These are phyloP conservation scores for Borostomias antarcticus DNA, from an alignment of 2,797 vertebrate genomes.

Conservation along the genomic window DNA sequence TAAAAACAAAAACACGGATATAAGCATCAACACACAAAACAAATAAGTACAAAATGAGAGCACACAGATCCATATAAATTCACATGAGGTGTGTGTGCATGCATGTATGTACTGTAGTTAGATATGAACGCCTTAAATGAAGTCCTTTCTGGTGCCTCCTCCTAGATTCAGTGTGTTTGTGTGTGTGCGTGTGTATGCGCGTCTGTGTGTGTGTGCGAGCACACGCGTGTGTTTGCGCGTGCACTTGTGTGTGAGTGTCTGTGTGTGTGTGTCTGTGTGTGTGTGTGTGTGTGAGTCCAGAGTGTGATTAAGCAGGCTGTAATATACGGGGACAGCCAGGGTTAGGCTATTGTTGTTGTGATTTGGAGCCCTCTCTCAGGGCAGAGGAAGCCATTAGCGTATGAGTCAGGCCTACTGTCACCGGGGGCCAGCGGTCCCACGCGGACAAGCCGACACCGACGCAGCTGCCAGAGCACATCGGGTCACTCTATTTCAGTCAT, in stretches of 20 bases:
- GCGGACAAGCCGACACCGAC: no score
- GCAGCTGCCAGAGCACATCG: background rate
- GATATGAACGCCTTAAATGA: no score
- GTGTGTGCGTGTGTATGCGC: background rate
- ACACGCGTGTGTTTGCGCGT: background rate
- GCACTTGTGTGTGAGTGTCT: background rate
- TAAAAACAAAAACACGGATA: no score
- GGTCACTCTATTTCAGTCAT: background rate
- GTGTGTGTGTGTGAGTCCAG: background rate
- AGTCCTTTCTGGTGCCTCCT: no score
- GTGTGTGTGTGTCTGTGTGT: background rate
- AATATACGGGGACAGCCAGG: slow-evolving; percentile 17
- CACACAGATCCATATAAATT: no score
- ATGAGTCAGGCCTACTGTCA: slow-evolving; percentile 15
- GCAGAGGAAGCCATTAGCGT: slow-evolving; percentile 57
- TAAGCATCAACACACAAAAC: no score
- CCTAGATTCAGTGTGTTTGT: no score
- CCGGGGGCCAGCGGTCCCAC: background rate
- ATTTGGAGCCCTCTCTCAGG: slow-evolving; percentile 38
- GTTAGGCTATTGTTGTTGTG: slow-evolving; percentile 48
- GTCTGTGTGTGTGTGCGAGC: background rate
- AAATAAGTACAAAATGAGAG: no score
- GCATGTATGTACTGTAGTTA: background rate
- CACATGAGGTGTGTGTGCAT: background rate
- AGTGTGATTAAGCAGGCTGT: background rate